Evolutionary conservation across 2,888 invertebrate genomes (phyloP), one percentile per base, ranked within the genome.

Genomic region (Macrosiphum euphorbiae): DNA sequence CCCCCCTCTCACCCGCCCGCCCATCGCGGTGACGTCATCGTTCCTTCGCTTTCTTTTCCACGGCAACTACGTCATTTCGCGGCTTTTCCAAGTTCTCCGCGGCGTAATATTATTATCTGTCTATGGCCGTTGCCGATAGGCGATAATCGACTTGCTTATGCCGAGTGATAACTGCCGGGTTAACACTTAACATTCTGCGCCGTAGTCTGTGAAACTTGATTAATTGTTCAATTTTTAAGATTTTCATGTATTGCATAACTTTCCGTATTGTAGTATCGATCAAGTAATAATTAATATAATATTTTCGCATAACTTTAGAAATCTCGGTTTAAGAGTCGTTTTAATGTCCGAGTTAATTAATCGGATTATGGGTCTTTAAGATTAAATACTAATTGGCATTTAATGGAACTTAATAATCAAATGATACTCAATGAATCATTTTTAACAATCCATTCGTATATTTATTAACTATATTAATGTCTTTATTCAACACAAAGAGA

Each of bases 31-130:
- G 52, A 86, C 55, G 90, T 94, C 90, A 90, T 41, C 86, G 28
- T 20, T 93, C 41, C 28, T 93, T 61, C 47, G 58, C 44, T 94
- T 94, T 94, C 61, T 86, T 87, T 90, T 94, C 90, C 93, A 94
- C 90, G 90, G 20, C 24, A 7, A 24, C n/a, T 55, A 24, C 28
- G 35, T n/a, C 67, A 41, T 86, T 7, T 8, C 78, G 78, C 61
- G 28, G 8, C 61, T 93, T 61, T 89, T 86, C 93, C 85, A 93
- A 86, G 88, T 61, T 90, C 84, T 47, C 13, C 28, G 16, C 11
- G 10, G 67, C 47, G 20, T 5, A 41, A 28, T 84, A 85, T 28
- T 85, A 44, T 88, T 35, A 41, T 86, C 13, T 86, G 13, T 47
- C 28, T 47, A 47, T 86, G 28, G 28, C 2, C 13, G 16, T 86